A percentile compares a stretch with the other conserved stretches of the same genome.
These are phyloP conservation scores for Hydrocynus forskahlii DNA, from an alignment of 2,797 vertebrate species.

Conservation along the genomic window DNA sequence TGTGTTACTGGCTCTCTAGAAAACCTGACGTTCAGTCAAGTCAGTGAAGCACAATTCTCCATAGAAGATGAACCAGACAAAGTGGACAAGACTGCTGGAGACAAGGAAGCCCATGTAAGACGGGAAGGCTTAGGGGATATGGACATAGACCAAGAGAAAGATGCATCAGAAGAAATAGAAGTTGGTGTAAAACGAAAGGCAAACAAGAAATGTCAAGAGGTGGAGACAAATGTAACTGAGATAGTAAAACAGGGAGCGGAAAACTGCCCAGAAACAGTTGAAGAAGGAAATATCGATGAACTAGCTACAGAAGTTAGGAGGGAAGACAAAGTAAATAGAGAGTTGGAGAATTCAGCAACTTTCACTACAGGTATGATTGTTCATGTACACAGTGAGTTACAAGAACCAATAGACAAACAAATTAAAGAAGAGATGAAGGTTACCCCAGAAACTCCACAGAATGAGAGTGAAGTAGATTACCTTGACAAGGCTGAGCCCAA, in stretches of 20 bases:
- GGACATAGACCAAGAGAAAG: slow-evolving; percentile 37
- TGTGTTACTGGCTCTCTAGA: slow-evolving; percentile 38
- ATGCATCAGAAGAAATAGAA: slow-evolving; percentile 8
- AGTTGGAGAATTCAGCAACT: not conserved
- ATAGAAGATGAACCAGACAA: slow-evolving; percentile 75
- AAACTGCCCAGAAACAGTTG: not conserved
- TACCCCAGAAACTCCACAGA: slow-evolving; percentile 11
- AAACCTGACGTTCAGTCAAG: slow-evolving; percentile 45
- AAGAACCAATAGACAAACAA: not conserved
- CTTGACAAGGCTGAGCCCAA: not conserved
- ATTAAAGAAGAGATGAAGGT: slow-evolving; percentile 19
- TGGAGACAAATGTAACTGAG: not conserved
- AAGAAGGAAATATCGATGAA: not conserved
- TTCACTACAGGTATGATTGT: not conserved
- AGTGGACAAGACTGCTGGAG: slow-evolving; percentile 36
- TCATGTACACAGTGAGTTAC: not conserved
- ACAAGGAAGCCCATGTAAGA: slow-evolving; percentile 47
- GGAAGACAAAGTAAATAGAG: not conserved
- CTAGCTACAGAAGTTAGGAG: slow-evolving; percentile 1
- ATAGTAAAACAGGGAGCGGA: not conserved
- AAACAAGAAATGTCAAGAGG: slow-evolving; percentile 1
- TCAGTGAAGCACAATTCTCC: slow-evolving; percentile 64
- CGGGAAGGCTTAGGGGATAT: slow-evolving; percentile 63
- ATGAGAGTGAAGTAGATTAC: not conserved
- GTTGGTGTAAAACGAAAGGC: not conserved